phyloP scores from a whole-genome alignment of 1,140 invertebrate genomes.

The Drosophila fuyamai region DNA sequence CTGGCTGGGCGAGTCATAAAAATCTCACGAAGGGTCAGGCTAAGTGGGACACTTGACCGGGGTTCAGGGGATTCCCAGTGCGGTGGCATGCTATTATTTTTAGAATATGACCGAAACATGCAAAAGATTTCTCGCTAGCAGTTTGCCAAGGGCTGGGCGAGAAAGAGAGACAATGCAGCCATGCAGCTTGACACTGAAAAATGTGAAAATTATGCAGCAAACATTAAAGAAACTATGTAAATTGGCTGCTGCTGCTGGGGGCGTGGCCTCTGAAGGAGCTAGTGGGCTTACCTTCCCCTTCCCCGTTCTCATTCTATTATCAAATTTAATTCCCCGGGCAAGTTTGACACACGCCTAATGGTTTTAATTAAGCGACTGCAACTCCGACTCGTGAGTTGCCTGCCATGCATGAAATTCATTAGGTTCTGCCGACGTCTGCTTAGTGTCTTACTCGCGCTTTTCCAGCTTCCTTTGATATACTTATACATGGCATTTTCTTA shows the following conservation, averaged over 20 bases:
- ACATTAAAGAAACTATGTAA: slow-evolving; percentile 83
- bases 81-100: slow-evolving; percentile 71
- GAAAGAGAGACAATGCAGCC: slow-evolving; percentile 59
- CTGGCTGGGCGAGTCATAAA: slow-evolving; percentile 66
- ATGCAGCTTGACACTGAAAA: slow-evolving; percentile 80
- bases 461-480: slow-evolving; percentile 66
- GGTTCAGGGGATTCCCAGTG: slow-evolving; percentile 43
- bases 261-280: slow-evolving; percentile 18
- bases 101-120: slow-evolving; percentile 84
- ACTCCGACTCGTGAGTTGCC: slow-evolving; percentile 53
- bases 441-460: slow-evolving; percentile 42
- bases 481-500: slow-evolving; percentile 74
- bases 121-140: slow-evolving; percentile 79
- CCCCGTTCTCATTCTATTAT: slow-evolving; percentile 3
- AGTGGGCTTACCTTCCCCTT: no score
- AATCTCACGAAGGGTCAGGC: slow-evolving; percentile 67
- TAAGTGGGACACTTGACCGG: slow-evolving; percentile 75
- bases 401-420: slow-evolving; percentile 83
- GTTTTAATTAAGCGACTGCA: slow-evolving; percentile 79
- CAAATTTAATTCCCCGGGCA: slow-evolving; percentile 58
- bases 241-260: slow-evolving; percentile 61
- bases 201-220: slow-evolving; percentile 84
- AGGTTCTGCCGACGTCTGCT: slow-evolving; percentile 62
- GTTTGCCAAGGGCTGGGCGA: slow-evolving; percentile 30
- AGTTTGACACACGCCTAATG: slow-evolving; percentile 71